These are phyloP conservation scores for Ischnura elegans DNA, from an alignment of 2,888 invertebrate species.

Conservation along the genomic window DNA sequence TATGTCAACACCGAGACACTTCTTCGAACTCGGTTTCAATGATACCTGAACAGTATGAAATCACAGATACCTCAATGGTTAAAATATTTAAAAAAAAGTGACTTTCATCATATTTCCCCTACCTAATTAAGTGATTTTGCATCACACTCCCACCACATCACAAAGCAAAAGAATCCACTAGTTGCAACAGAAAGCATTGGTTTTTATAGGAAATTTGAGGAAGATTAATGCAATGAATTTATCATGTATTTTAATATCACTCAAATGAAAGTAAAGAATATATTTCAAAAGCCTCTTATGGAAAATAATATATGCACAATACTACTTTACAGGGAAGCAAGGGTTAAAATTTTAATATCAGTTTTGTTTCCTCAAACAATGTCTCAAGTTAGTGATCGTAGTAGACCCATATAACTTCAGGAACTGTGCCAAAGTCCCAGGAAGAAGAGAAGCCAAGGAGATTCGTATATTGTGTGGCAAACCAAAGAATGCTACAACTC, in stretches of 20 bases:
- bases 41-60: constrained; percentile 43
- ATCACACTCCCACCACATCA: constrained; percentile 18
- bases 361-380: constrained; percentile 27
- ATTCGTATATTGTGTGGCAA: constrained; percentile 17
- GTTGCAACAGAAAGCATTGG: constrained; percentile 37
- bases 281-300: not conserved
- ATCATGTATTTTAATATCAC: not conserved
- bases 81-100: constrained; percentile 40
- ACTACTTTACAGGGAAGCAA: constrained; percentile 16
- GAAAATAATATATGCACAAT: constrained; percentile 44
- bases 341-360: constrained; percentile 37
- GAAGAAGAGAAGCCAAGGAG: constrained; percentile 47
- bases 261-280: not conserved
- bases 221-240: constrained; percentile 16
- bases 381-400: constrained; percentile 26
- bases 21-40: constrained; percentile 8
- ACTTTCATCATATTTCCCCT: not conserved
- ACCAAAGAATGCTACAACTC: constrained; percentile 38
- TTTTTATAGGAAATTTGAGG: constrained; percentile 24
- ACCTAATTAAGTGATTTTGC: constrained; percentile 19
- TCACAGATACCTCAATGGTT: constrained; percentile 58
- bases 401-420: constrained; percentile 42
- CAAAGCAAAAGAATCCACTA: constrained; percentile 50
- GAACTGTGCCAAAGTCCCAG: constrained; percentile 58
- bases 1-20: constrained; percentile 23